Evolutionary conservation across 2,797 vertebrate genomes (phyloP), one percentile per base, ranked within the genome.

Genomic region (Chiroxiphia lanceolata): DNA sequence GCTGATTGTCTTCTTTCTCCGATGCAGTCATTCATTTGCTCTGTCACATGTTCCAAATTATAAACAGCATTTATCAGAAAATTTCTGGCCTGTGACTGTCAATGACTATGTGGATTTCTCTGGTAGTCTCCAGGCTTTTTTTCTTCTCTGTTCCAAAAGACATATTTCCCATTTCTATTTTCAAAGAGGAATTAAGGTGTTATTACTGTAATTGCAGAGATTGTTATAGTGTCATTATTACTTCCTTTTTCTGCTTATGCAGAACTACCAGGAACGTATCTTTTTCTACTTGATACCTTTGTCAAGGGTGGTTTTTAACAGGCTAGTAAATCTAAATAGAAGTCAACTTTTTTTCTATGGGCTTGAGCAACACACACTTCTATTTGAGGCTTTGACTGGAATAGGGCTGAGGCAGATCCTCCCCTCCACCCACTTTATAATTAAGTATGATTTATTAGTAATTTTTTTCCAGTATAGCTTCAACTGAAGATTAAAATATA

Each of bases 11-110:
- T 71, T 88, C 12, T 87, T 94, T 91, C 68, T 94, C 60, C 2
- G 0, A 34, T 51, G 34, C 31, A 96, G 93, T 94, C 80, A 94
- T 91, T 95, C 91, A 97, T 95, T 96, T 95, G 38, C 45, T 79
- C 63, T 74, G 57, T 97, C 85, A 80, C 53, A 74, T 74, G 70
- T 71, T 68, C 71, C 38, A 89, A 21, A 85, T 80, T 90, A 42
- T n/a, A 87, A 87, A 59, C 74, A 68, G 74, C 50, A 65, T 75
- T 90, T 79, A 94, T 97, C 86, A 95, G 70, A 87, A 87, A 6
- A 22, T 33, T 93, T 84, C 56, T 93, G 71, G 36, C 63, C 61
- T 57, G 20, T 60, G 48, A 70, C 27, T 74, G 59, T 80, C 68
- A 53, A 63, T 31, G 59, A 75, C 50, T 89, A 16, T 75, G 61